A percentile compares a stretch with the other conserved stretches of the same genome.
Conservation (phyloP, 2,113 vertebrate species). For the Rhinolophus ferrumequinum region DNA sequence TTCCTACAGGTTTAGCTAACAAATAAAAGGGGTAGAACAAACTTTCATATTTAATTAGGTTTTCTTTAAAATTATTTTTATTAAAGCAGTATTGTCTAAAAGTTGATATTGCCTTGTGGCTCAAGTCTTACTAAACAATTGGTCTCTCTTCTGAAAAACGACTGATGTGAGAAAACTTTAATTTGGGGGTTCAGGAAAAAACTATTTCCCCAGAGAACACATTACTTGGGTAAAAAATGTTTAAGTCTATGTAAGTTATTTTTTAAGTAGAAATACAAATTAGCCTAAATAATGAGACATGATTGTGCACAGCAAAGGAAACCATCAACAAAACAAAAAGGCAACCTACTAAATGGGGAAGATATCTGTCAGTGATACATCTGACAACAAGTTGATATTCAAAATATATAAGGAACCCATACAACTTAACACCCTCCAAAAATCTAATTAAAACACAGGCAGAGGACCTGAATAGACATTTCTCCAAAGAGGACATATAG, state of each 20-base stretch:
- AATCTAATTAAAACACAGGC: not conserved
- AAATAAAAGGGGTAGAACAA: not conserved
- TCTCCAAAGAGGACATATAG: not conserved
- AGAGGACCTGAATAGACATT: not conserved
- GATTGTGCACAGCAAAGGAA: not conserved
- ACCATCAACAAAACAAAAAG: not conserved
- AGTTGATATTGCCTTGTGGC: not conserved
- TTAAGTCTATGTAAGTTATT: not conserved
- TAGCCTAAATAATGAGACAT: not conserved
- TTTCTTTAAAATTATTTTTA: not conserved
- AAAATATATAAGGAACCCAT: not conserved
- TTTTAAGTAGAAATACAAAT: constrained; percentile 19
- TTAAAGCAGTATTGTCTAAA: not conserved
- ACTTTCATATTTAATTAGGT: not conserved
- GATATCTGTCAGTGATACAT: not conserved
- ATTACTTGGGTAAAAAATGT: not conserved
- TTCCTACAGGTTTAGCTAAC: not conserved
- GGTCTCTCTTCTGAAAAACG: not conserved
- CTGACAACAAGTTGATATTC: not conserved
- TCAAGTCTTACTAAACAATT: not conserved
- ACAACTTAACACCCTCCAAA: not conserved
- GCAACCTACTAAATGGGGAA: not conserved
- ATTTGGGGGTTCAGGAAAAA: not conserved
- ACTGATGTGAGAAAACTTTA: not conserved
- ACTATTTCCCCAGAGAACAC: not conserved